Conservation (phyloP, 2,888 invertebrate genomes). For the Agapetus fuscipes region DNA sequence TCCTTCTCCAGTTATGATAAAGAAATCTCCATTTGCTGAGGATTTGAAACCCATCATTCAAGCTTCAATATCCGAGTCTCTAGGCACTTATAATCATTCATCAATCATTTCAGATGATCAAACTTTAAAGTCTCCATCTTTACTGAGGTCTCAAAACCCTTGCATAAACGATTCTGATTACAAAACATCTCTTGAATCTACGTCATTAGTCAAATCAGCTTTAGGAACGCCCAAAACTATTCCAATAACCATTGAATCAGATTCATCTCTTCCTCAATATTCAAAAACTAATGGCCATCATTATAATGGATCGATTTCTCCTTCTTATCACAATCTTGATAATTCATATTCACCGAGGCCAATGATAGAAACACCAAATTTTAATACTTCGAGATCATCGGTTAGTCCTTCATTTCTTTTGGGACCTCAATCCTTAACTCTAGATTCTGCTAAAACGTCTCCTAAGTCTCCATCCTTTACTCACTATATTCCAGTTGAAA, state of each 20-base stretch:
- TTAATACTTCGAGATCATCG: no score
- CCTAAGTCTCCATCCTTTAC: conserved; percentile 8
- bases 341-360: neutral
- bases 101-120: neutral
- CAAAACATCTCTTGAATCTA: conserved; percentile 34
- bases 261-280: conserved; percentile 3
- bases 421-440: no score
- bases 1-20: neutral
- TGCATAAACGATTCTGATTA: no score
- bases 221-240: conserved; percentile 8
- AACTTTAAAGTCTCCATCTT: neutral
- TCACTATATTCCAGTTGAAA: conserved; percentile 4
- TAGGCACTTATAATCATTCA: neutral
- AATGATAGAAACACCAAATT: no score
- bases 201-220: conserved; percentile 33
- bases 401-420: no score
- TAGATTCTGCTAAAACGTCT: neutral
- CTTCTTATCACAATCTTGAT: neutral
- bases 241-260: conserved; percentile 13
- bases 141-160: neutral
- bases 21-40: conserved; percentile 5
- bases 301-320: neutral
- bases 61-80: neutral
- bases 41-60: neutral
- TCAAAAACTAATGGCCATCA: conserved; percentile 1